Base-by-base conservation (phyloP, 2,888 invertebrate species). In the Dichetophora obliterata region DNA sequence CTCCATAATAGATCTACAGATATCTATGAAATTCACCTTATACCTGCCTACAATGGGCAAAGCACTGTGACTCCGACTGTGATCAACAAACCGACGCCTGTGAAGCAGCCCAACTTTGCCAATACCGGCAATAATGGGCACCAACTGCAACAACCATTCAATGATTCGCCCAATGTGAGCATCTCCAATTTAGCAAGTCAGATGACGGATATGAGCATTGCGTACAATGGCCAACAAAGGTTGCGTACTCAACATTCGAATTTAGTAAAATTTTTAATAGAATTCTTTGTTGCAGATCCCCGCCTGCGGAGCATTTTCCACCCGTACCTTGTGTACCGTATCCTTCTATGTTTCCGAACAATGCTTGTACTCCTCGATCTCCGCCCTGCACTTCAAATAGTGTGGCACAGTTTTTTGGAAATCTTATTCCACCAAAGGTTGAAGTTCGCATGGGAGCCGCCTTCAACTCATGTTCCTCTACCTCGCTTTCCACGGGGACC, bases 1-100 rank as follows among this genome's bases (percentile, higher is more conserved):
- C 14, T 43, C 43, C 43, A 43, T 14, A 11, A 79, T 54, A 85
- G 87, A 65, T 86, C 88, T 59, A 80, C 82, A 37, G 95, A 95
- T 84, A 96, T 97, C 77, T 90, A 92, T 80, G 93, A 94, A 81
- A 90, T 97, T 83, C 92, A 93, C 87, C 92, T 97, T 82, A 94
- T 97, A 80, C 93, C 94, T 77, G 91, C 92, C 8, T 91, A 91
- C 70, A 90, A 92, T 59, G 90, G 89, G 75, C 85, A 87, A 84
- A 86, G 84, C 78, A 84, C 86, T 68, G 82, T 86, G 73, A 82
- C 83, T 31, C 85, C 87, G 48, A 86, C 86, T 82, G 84, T 85
- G 52, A 89, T 88, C 77, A 90, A 91, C 81, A 90, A 89, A 79
- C 85, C 87, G 75, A 88, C 89, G 80, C 86, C 89, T 77, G 89